phyloP scores from a whole-genome alignment of 2,113 vertebrate genomes.

The Pituophis catenifer region DNA sequence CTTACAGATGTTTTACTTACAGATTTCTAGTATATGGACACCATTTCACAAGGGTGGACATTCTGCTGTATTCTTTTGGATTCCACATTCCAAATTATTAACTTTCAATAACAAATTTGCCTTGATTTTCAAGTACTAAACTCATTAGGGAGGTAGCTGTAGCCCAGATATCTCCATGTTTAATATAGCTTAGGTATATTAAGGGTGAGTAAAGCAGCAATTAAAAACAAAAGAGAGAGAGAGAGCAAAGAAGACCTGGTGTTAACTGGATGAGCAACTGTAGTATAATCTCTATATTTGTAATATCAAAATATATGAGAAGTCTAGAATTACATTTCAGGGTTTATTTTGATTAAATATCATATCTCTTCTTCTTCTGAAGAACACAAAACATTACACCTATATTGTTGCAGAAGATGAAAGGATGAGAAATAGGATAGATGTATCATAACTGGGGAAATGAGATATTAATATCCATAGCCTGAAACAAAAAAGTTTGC shows the following conservation, averaged over 20 bases:
- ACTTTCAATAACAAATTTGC: neutral
- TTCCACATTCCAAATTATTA: neutral
- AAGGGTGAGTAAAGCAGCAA: neutral
- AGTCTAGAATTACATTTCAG: neutral
- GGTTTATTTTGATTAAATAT: neutral
- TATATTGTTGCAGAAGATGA: neutral
- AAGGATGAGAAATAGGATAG: neutral
- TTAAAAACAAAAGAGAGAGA: neutral
- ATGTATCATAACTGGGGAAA: conserved; percentile 3
- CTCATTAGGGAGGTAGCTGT: neutral
- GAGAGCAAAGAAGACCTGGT: neutral
- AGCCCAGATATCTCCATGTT: neutral
- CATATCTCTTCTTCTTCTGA: neutral
- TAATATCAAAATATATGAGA: neutral
- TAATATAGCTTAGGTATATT: neutral
- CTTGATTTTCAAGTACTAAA: neutral
- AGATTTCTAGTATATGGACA: neutral
- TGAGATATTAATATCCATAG: neutral
- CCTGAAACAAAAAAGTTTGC: conserved; percentile 18
- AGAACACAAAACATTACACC: neutral
- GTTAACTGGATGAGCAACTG: neutral
- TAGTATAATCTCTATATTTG: neutral
- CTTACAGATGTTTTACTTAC: neutral
- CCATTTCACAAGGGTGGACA: neutral
- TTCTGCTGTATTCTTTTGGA: neutral